Evolutionary conservation across 2,113 vertebrate species (phyloP).

Genomic region (Aplodontia rufa): DNA sequence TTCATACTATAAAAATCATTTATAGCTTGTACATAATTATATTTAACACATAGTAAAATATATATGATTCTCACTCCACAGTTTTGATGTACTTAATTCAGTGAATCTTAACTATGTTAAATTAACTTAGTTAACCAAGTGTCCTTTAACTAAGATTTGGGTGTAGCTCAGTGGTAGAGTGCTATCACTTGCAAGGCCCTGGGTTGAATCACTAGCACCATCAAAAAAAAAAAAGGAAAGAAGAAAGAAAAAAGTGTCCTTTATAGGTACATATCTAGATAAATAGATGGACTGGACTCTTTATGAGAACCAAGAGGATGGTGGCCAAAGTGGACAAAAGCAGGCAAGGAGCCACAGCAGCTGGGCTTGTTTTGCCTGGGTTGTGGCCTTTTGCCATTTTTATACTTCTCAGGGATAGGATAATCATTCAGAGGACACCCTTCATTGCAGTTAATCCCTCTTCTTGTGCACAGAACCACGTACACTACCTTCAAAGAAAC

Average conservation of each 20-base stretch:
- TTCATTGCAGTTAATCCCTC: background rate
- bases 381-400: conserved; percentile 28
- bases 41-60: conserved; percentile 43
- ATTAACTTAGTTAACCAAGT: background rate
- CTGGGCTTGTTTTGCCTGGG: background rate
- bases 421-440: background rate
- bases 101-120: background rate
- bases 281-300: background rate
- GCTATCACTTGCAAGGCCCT: background rate
- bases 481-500: background rate
- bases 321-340: background rate
- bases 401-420: background rate
- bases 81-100: conserved; percentile 13
- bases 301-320: background rate
- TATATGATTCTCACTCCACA: conserved; percentile 35
- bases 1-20: conserved; percentile 66
- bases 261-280: conserved; percentile 35
- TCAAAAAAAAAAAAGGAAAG: no score
- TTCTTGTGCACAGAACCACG: background rate
- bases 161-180: background rate
- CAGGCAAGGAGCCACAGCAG: background rate
- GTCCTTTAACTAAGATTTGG: background rate
- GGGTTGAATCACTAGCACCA: background rate
- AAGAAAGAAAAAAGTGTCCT: background rate
- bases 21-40: conserved; percentile 47